Evolutionary conservation across 2,888 invertebrate genomes (phyloP), one percentile per base, ranked within the genome.

Genomic region (Scaptomyza reducta): DNA sequence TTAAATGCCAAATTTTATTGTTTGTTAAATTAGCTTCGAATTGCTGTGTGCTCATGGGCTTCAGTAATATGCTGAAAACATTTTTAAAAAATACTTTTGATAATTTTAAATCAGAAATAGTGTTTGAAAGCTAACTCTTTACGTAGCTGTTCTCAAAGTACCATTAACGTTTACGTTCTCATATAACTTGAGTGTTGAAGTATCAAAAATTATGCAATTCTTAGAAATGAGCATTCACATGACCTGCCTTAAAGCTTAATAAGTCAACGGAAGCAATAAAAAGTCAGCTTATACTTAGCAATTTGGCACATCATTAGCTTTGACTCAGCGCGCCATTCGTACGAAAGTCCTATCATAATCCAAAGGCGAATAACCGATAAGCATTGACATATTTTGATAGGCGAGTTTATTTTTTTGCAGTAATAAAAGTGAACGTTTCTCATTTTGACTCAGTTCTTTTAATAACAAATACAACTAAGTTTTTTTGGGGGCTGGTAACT

Each of bases 291-390:
- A 83, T 74, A 13, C 6, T 18, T 50, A n/a, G 1, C 14, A 41
- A 50, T 61, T 45, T 33, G 40, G 40, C 25, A 29, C 44, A 61
- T 49, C 38, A 31, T 40, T 38, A 56, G 47, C 46, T 57, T 44
- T 22, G 29, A n/a, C n/a, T n/a, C 11, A 50, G 10, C 11, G 6
- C 22, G 16, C 27, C 11, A 27, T 25, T 41, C n/a, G 13, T 7
- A 38, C 38, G 27, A 16, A 64, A 57, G 68, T 50, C 67, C 70
- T 82, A 87, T 88, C 83, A 69, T 61, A 49, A 46, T 40, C 18
- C 38, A 6, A 14, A 46, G 86, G 61, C 49, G 60, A 88, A 77
- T 61, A 83, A 68, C 77, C 87, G 88, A 83, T 83, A 83, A 86
- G 70, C 22, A 9, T 49, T 62, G 64, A 58, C 62, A 68, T 55